Evolutionary conservation across 2,888 invertebrate species (phyloP), one percentile per base, ranked within the genome.

Genomic region (Morpho deidamia): DNA sequence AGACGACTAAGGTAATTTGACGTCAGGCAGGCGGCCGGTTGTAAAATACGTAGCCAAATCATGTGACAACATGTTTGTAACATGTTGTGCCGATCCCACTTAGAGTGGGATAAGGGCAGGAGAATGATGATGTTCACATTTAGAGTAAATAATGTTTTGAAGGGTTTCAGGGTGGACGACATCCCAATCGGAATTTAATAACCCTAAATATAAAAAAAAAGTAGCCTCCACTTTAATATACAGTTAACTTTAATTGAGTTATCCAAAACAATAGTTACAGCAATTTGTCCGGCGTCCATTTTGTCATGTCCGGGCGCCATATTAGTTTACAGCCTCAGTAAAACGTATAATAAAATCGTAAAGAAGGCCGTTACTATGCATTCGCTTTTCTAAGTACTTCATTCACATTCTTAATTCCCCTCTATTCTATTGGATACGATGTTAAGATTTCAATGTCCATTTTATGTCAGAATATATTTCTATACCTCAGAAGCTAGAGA

Each of bases 281-380:
- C 47, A 10, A 40, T 48, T 40, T 40, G 33, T 48, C 12, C 12
- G 40, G 7, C 33, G 38, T 39, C 32, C 33, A 7, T 10, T 37
- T 38, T n/a, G 38, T 39, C 46, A 33, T n/a, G 40, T 47, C 33
- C 33, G 14, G 48, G 40, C 48, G 40, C 48, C 48, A 12, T 32
- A 7, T 41, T 41, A 40, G 34, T 48, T 41, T 41, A 48, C 40
- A 34, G 12, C 34, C 9, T 10, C 34, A 12, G 23, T 41, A 33
- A 48, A 51, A 43, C 39, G 51, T 43, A 55, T 39, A 46, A 55
- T 55, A 55, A 55, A 55, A 55, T 44, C 49, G 51, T 55, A 43
- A 51, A 12, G 45, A 42, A 11, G 55, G 12, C 55, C 46, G 51
- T 55, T 51, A 41, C 46, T n/a, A 46, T 46, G 32, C 45, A 55